Conservation (phyloP, 2,113 vertebrate genomes). For the Danionella cerebrum region DNA sequence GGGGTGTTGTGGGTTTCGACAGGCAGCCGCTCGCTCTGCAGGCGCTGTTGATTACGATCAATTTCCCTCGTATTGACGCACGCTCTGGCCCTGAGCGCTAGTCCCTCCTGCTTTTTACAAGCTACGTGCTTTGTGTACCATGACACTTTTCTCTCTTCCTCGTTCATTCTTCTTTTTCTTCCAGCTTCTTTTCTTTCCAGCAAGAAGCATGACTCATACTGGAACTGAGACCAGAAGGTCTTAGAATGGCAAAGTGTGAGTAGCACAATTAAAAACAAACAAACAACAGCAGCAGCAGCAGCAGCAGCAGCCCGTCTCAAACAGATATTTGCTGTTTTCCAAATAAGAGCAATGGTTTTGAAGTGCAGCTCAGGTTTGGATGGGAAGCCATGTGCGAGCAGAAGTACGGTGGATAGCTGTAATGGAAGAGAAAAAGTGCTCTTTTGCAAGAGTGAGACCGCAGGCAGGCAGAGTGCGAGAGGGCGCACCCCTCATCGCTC, state of each 20-base stretch:
- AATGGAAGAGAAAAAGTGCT: conserved; percentile 28
- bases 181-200: conserved; percentile 28
- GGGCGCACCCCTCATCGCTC: conserved; percentile 40
- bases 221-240: conserved; percentile 11
- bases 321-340: neutral
- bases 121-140: conserved; percentile 68
- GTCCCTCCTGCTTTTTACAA: conserved; percentile 64
- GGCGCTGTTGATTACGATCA: conserved; percentile 74
- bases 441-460: conserved; percentile 22
- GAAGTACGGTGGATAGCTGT: conserved; percentile 30
- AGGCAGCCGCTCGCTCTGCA: conserved; percentile 53
- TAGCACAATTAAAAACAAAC: conserved; percentile 20
- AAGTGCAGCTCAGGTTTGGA: neutral
- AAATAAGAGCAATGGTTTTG: neutral
- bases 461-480: conserved; percentile 36
- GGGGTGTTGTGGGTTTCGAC: conserved; percentile 34
- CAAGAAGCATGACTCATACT: conserved; percentile 32
- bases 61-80: conserved; percentile 72
- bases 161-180: conserved; percentile 21
- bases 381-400: conserved; percentile 26
- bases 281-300: conserved; percentile 14
- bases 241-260: conserved; percentile 14
- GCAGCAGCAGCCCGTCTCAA: neutral
- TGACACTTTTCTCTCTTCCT: conserved; percentile 55
- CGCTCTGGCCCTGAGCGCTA: conserved; percentile 66